Percentiles rank a stretch among this genome's conserved stretches.
These are phyloP conservation scores for Pollimyrus isidori DNA, from an alignment of 2,113 vertebrate genomes.

Conservation along the genomic window DNA sequence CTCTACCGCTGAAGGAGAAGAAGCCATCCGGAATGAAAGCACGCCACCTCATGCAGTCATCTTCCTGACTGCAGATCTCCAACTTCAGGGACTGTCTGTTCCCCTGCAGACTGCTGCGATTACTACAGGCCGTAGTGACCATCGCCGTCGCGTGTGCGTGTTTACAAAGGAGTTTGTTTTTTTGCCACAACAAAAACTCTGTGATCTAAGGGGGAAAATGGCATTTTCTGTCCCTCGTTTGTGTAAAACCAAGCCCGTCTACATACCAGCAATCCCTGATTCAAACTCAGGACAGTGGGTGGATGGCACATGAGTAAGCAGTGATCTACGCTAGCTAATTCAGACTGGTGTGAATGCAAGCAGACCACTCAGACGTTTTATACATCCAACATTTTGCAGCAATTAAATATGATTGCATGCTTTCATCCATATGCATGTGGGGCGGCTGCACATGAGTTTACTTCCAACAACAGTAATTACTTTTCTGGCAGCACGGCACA, in stretches of 20 bases:
- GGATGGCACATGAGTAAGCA: background rate
- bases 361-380: background rate
- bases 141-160: background rate
- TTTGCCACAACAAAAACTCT: background rate
- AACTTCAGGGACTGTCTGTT: background rate
- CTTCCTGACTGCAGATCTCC: background rate
- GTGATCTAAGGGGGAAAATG: background rate
- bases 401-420: background rate
- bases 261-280: background rate
- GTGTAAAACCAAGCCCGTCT: background rate
- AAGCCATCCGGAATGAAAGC: background rate
- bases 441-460: background rate
- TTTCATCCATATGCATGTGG: background rate
- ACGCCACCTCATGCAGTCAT: background rate
- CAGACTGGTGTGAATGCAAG: background rate
- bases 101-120: background rate
- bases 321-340: background rate
- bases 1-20: background rate
- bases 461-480: background rate
- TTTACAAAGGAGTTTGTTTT: background rate
- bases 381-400: background rate
- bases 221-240: background rate
- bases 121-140: background rate
- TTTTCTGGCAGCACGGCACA: background rate
- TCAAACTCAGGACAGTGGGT: background rate